Base-by-base conservation (phyloP, 1,140 invertebrate genomes). In the Uloborus diversus region DNA sequence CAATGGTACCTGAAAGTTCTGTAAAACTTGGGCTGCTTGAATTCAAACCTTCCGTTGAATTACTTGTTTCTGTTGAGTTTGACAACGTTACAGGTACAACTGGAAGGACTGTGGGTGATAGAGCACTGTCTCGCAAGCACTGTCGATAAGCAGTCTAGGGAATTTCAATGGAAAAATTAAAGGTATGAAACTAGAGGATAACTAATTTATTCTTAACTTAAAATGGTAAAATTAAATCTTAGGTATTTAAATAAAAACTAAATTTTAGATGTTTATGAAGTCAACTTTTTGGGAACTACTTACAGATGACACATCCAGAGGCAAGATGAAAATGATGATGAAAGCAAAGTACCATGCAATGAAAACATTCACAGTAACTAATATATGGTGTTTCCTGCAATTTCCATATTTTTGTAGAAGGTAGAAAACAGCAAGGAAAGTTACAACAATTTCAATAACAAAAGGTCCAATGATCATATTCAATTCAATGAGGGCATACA, bases 261-360 rank as follows among this genome's bases (percentile, higher is more conserved):
- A n/a, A n/a, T n/a, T n/a, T n/a, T n/a, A n/a, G n/a, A n/a, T n/a
- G n/a, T n/a, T n/a, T n/a, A n/a, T n/a, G n/a, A n/a, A n/a, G n/a
- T n/a, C n/a, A n/a, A n/a, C n/a, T n/a, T n/a, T n/a, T n/a, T n/a
- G n/a, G n/a, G n/a, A n/a, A 35, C 68, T 37, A 92, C 93, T 94
- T 90, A 98, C 96, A 82, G 94, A 94, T 47, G 97, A 96, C 27
- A 99, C 94, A 91, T 99, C 98, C 83, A 99, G 86, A 5, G 98
- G 98, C 75, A 99, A 90, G 62, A 98, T 93, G 85, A 99, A 98
- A 84, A 99, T 95, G 84, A 99, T 99, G 81, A 99, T 90, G 86
- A 99, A 94, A 20, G 97, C 99, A 88, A 99, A 99, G 86, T 96
- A 98, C 98, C 98, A 99, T 79, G 97, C 95, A 80, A 97, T 92